phyloP scores from a whole-genome alignment of 2,113 vertebrate species.

The Malurus elegans region DNA sequence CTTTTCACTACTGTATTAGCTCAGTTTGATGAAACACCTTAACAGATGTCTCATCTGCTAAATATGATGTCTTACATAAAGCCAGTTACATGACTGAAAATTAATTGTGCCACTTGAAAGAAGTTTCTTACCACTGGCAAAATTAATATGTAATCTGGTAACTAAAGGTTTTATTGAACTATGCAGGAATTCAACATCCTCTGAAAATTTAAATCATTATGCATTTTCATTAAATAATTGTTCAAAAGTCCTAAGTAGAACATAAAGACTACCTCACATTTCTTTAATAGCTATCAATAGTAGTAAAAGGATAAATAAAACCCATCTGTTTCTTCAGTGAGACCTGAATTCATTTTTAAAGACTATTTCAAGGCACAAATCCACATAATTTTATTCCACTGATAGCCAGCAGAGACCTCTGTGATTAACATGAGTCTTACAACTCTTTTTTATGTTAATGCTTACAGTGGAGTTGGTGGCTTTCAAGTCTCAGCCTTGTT shows the following conservation, averaged over 20 bases:
- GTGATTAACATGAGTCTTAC: not conserved
- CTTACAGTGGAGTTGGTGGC: not conserved
- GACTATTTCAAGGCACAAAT: not conserved
- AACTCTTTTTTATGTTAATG: not conserved
- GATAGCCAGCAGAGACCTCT: not conserved
- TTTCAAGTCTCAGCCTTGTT: not conserved
- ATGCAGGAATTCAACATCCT: not conserved
- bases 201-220: conserved; percentile 18
- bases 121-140: conserved; percentile 14
- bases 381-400: not conserved
- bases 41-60: not conserved
- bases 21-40: conserved; percentile 34
- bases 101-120: not conserved
- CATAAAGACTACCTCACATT: not conserved
- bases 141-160: conserved; percentile 18
- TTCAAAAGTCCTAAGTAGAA: conserved; percentile 22
- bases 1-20: not conserved
- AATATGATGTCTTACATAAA: conserved; percentile 1
- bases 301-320: conserved; percentile 22
- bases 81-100: not conserved
- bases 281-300: conserved; percentile 22
- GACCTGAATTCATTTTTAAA: not conserved
- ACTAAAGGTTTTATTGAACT: conserved; percentile 17
- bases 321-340: not conserved
- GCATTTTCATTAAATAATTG: not conserved